Conservation (phyloP, 2,113 vertebrate genomes). For the Suncus etruscus region DNA sequence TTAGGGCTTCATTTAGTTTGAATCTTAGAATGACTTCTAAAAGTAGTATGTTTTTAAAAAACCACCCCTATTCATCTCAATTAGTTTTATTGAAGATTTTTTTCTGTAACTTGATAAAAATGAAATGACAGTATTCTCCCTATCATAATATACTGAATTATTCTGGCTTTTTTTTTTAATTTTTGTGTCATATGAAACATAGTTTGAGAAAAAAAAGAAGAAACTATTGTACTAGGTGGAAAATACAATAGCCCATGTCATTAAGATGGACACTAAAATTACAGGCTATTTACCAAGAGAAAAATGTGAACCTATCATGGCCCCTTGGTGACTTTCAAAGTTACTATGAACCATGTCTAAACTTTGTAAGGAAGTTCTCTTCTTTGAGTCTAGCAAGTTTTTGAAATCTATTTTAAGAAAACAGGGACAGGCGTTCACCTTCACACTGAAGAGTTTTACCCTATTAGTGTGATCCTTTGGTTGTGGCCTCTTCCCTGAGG, state of each 20-base stretch:
- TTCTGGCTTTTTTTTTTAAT: slow-evolving; percentile 52
- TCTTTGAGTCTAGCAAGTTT: slow-evolving; percentile 18
- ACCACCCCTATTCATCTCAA: slow-evolving; percentile 18
- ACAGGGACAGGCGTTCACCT: slow-evolving; percentile 23
- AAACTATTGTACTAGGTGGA: neutral
- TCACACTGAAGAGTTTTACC: neutral
- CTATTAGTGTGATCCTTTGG: slow-evolving; percentile 48
- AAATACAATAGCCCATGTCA: slow-evolving; percentile 40
- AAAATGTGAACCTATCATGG: slow-evolving; percentile 35
- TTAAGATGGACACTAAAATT: slow-evolving; percentile 43
- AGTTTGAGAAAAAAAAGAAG: neutral
- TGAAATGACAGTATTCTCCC: slow-evolving; percentile 21
- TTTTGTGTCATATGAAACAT: slow-evolving; percentile 42
- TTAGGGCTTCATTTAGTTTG: slow-evolving; percentile 45
- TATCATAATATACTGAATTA: slow-evolving; percentile 51
- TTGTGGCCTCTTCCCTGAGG: slow-evolving; percentile 35
- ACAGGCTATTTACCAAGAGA: slow-evolving; percentile 49
- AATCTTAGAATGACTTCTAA: slow-evolving; percentile 46
- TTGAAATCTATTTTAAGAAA: slow-evolving; percentile 50
- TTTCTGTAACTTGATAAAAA: slow-evolving; percentile 59
- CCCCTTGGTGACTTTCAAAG: slow-evolving; percentile 32
- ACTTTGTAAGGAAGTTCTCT: slow-evolving; percentile 8
- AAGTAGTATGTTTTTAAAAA: slow-evolving; percentile 42
- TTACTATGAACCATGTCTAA: slow-evolving; percentile 58
- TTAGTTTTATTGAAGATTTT: slow-evolving; percentile 37